A percentile compares a stretch with the other conserved stretches of the same genome.
Conservation (phyloP, 2,888 invertebrate species). For the Ichneumoninae sp. region DNA sequence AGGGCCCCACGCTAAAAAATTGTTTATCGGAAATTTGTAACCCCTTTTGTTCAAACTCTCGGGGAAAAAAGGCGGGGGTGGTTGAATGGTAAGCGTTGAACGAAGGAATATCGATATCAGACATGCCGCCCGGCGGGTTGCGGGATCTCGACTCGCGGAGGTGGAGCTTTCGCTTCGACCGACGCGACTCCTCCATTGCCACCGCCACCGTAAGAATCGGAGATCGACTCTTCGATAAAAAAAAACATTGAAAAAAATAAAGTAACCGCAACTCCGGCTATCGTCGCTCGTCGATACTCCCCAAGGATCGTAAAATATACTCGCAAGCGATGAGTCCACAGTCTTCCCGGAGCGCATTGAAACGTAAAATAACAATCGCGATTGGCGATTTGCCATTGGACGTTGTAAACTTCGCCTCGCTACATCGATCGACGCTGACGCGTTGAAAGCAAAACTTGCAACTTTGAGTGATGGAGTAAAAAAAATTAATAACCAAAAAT, state of each 20-base stretch:
- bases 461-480: not conserved
- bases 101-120: slow-evolving; percentile 67
- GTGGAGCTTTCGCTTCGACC: slow-evolving; percentile 45
- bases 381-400: slow-evolving; percentile 8
- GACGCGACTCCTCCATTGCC: slow-evolving; percentile 52
- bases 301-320: slow-evolving; percentile 19
- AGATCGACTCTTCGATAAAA: slow-evolving; percentile 41
- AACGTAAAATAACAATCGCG: slow-evolving; percentile 10
- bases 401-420: not conserved
- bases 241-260: not conserved
- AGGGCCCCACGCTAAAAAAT: slow-evolving; percentile 52
- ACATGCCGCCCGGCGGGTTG: slow-evolving; percentile 51
- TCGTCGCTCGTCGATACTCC: slow-evolving; percentile 17
- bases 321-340: not conserved
- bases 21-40: slow-evolving; percentile 66
- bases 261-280: slow-evolving; percentile 26
- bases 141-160: slow-evolving; percentile 38
- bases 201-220: slow-evolving; percentile 55
- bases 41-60: slow-evolving; percentile 62
- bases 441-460: not conserved
- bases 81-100: slow-evolving; percentile 38
- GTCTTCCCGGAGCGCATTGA: not conserved
- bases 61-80: slow-evolving; percentile 7
- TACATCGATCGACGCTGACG: not conserved
- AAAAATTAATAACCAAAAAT: not conserved